Conservation (phyloP, 2,888 invertebrate genomes). For the Amblyjoppa proteus region DNA sequence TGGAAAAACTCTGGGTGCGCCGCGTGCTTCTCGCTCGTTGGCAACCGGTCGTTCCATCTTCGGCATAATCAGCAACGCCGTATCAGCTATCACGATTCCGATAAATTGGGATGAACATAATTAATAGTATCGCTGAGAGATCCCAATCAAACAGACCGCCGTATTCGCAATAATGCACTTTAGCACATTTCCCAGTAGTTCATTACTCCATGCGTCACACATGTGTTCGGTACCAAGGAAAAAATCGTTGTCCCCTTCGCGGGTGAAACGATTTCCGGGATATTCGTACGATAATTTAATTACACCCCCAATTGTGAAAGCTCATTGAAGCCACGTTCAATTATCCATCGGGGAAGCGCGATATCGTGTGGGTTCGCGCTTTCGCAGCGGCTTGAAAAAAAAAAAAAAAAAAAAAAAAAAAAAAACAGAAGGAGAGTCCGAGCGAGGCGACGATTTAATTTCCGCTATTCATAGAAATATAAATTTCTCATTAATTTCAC, state of each 20-base stretch:
- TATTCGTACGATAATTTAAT: not conserved
- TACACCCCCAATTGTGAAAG: not conserved
- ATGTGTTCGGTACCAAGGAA: not conserved
- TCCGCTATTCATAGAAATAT: too few species aligned
- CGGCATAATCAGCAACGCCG: not conserved
- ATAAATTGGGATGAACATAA: slow-evolving; percentile 26
- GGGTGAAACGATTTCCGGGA: not conserved
- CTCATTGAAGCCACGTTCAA: not conserved
- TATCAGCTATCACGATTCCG: not conserved
- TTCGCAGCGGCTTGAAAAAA: not conserved
- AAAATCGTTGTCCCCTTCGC: not conserved
- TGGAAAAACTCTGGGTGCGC: not conserved
- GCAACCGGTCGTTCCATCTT: not conserved
- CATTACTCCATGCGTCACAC: not conserved
- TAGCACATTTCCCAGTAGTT: not conserved
- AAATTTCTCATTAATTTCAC: too few species aligned
- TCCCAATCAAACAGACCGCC: slow-evolving; percentile 1
- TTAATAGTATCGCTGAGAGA: slow-evolving; percentile 12
- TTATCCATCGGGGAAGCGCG: not conserved
- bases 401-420: slow-evolving; percentile 23
- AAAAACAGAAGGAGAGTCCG: too few species aligned
- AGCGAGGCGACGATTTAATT: too few species aligned
- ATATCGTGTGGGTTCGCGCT: not conserved
- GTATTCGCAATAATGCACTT: not conserved
- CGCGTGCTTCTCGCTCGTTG: not conserved